phyloP scores from a whole-genome alignment of 1,140 invertebrate genomes.

The Drosophila hydei region DNA sequence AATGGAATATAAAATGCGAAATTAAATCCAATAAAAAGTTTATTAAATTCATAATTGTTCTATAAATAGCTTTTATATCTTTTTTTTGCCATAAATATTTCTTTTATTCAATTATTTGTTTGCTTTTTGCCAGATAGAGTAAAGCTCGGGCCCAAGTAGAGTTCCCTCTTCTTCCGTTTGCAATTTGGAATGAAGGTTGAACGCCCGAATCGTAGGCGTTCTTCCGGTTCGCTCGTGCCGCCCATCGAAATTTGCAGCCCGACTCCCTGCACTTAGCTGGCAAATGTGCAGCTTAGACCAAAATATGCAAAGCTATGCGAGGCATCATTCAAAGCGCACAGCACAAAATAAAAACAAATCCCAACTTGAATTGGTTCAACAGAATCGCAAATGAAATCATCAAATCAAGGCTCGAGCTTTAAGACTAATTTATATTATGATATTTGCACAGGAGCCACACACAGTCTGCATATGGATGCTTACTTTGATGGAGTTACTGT shows the following conservation, averaged over 20 bases:
- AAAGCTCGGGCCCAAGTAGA: neutral
- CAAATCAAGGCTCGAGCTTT: too few species aligned
- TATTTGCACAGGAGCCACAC: too few species aligned
- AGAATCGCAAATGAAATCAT: too few species aligned
- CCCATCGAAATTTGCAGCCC: constrained; percentile 33
- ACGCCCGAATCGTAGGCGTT: constrained; percentile 66
- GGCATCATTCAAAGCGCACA: too few species aligned
- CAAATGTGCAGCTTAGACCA: neutral
- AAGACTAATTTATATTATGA: neutral
- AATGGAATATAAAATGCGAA: constrained; percentile 10
- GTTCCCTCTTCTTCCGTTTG: constrained; percentile 38
- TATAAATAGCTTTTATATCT: too few species aligned
- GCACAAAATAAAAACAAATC: neutral
- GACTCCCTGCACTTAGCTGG: constrained; percentile 21
- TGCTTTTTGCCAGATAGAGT: too few species aligned
- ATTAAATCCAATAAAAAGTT: constrained; percentile 50
- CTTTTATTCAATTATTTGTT: too few species aligned
- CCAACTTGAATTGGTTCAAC: too few species aligned
- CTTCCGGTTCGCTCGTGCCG: constrained; percentile 69
- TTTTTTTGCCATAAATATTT: too few species aligned
- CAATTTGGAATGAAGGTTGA: constrained; percentile 36
- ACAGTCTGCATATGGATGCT: too few species aligned
- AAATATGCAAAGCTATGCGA: neutral
- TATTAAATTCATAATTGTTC: constrained; percentile 20
- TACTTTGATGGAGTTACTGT: too few species aligned